These are phyloP conservation scores for Bombus huntii DNA, from an alignment of 1,140 invertebrate species.

Conservation along the genomic window DNA sequence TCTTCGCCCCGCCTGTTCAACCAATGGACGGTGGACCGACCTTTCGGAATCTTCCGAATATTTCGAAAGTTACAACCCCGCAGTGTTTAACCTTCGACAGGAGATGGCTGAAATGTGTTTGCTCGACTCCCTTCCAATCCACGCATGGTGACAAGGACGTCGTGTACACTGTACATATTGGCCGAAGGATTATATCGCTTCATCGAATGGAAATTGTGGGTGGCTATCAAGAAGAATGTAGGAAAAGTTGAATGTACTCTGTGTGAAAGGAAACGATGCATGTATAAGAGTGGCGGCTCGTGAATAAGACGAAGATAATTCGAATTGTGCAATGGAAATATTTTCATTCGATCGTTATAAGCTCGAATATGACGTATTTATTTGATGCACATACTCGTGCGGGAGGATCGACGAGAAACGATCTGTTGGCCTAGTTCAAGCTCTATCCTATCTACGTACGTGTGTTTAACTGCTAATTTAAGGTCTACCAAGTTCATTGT, in stretches of 20 bases:
- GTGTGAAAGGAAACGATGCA: too few species aligned
- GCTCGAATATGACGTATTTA: not conserved
- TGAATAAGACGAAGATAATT: not conserved
- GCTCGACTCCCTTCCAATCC: not conserved
- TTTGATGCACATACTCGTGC: not conserved
- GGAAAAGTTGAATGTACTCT: not conserved
- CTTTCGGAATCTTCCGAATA: conserved; percentile 24
- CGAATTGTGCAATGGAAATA: not conserved
- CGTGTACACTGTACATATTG: conserved; percentile 72
- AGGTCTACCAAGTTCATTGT: conserved; percentile 67
- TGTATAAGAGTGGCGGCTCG: rapidly evolving
- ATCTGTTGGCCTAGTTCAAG: conserved; percentile 12
- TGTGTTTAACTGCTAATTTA: conserved; percentile 45
- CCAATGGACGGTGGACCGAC: not conserved
- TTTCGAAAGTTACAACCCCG: conserved; percentile 42
- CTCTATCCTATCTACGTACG: conserved; percentile 18
- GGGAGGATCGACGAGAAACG: not conserved
- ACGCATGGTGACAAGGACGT: not conserved
- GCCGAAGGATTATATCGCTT: conserved; percentile 66
- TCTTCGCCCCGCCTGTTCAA: not conserved
- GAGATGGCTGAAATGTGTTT: conserved; percentile 31
- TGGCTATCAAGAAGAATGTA: not conserved
- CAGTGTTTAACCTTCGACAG: conserved; percentile 42
- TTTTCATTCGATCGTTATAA: not conserved
- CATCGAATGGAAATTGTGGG: conserved; percentile 59